A percentile compares a stretch with the other conserved stretches of the same genome.
Evolutionary conservation across 2,888 invertebrate genomes (phyloP).

Genomic region (Drosophila austrosaltans): DNA sequence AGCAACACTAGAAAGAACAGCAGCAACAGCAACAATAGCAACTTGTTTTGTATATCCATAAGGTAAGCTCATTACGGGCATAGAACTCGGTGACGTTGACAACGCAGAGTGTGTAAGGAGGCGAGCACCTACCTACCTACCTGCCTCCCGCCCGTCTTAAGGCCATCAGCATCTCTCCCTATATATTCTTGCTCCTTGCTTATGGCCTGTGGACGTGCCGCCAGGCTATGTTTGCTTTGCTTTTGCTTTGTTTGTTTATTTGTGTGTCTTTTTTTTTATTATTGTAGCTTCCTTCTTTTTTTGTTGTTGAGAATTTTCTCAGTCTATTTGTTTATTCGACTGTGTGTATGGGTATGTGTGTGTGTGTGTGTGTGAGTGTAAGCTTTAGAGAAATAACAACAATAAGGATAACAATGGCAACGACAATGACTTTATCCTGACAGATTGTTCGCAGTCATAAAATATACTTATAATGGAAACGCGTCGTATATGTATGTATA

Average conservation of each 20-base stretch:
- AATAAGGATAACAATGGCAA: slow-evolving; percentile 57
- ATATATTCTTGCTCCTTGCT: slow-evolving; percentile 43
- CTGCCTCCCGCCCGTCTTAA: slow-evolving; percentile 3
- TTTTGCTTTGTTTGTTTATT: slow-evolving; percentile 75
- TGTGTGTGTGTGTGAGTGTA: slow-evolving; percentile 4
- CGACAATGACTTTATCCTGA: slow-evolving; percentile 74
- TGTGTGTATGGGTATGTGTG: background rate
- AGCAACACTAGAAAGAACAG: slow-evolving; percentile 19
- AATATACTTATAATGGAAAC: slow-evolving; percentile 5
- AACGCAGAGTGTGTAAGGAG: slow-evolving; percentile 30
- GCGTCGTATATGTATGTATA: background rate
- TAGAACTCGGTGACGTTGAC: slow-evolving; percentile 54
- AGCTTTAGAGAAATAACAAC: slow-evolving; percentile 50
- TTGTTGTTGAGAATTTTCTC: slow-evolving; percentile 23
- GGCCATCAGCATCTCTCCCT: slow-evolving; percentile 21
- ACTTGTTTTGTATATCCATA: slow-evolving; percentile 62
- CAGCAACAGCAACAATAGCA: slow-evolving; percentile 35
- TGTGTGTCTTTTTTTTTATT: slow-evolving; percentile 41
- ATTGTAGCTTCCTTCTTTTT: slow-evolving; percentile 25
- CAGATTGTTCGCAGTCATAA: slow-evolving; percentile 54
- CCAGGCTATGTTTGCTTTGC: slow-evolving; percentile 67
- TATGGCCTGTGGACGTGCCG: slow-evolving; percentile 61
- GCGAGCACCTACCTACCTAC: background rate
- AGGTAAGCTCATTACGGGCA: slow-evolving; percentile 72
- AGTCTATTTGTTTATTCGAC: slow-evolving; percentile 42